A percentile compares a stretch with the other conserved stretches of the same genome.
Evolutionary conservation across 2,797 vertebrate genomes (phyloP).

Genomic region (Premnoplex brunnescens): DNA sequence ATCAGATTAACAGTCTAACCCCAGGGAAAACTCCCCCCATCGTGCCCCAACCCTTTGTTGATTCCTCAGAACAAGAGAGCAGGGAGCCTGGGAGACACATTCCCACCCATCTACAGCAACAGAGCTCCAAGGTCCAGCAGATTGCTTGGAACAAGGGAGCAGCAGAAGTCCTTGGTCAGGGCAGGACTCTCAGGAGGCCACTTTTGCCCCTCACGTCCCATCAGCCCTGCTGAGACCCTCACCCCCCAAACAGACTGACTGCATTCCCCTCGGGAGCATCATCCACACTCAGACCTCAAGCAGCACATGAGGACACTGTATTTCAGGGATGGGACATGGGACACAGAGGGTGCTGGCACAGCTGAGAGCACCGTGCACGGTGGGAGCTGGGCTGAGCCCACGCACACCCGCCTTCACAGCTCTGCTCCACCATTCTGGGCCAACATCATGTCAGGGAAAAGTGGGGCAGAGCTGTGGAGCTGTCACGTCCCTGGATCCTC

Average conservation of each 20-base stretch:
- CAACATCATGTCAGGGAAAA: neutral
- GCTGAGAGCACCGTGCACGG: neutral
- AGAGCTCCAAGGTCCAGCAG: neutral
- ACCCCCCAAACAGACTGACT: fast-evolving
- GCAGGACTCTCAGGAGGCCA: neutral
- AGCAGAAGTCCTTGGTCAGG: neutral
- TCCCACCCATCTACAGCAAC: fast-evolving
- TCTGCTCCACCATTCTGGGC: neutral
- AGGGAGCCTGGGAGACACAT: neutral
- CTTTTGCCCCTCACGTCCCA: neutral
- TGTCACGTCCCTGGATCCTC: neutral
- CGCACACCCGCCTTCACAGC: neutral
- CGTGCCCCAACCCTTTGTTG: neutral
- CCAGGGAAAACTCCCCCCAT: neutral
- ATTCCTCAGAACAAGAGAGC: neutral
- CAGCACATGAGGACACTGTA: neutral
- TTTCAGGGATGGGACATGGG: neutral
- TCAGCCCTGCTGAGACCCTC: neutral
- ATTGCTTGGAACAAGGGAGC: neutral
- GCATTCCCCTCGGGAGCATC: neutral
- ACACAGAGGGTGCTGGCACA: neutral
- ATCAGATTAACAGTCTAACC: neutral
- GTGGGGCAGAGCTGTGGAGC: neutral
- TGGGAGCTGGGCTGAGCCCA: neutral
- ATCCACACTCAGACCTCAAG: neutral